Percentiles rank a stretch among this genome's conserved stretches.
These are phyloP conservation scores for Hypotaenidia okinawae DNA, from an alignment of 2,797 vertebrate genomes.

Conservation along the genomic window DNA sequence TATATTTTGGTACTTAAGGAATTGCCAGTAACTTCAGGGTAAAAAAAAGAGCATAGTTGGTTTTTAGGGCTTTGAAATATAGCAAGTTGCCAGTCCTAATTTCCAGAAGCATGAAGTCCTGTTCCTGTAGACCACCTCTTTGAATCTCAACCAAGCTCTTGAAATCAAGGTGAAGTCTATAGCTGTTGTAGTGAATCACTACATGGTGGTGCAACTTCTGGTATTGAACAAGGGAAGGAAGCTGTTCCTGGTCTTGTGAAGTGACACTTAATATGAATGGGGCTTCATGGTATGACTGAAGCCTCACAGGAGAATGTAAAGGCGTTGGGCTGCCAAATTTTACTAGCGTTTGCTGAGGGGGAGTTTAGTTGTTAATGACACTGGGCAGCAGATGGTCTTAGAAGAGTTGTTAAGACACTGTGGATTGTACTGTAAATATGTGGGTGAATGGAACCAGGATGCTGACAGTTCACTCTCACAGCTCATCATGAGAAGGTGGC, in stretches of 20 bases:
- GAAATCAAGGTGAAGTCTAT: background rate
- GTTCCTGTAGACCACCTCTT: background rate
- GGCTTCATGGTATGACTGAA: conserved; percentile 31
- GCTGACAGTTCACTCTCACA: conserved; percentile 55
- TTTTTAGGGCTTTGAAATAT: background rate
- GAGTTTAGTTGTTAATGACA: conserved; percentile 64
- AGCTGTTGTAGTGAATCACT: background rate
- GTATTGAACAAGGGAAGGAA: background rate
- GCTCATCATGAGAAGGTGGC: conserved; percentile 38
- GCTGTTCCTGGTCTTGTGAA: background rate
- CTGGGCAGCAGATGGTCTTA: conserved; percentile 71
- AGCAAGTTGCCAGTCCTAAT: background rate
- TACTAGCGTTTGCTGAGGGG: conserved; percentile 57
- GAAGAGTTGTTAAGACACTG: conserved; percentile 65
- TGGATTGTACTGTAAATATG: conserved; percentile 59
- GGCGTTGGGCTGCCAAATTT: conserved; percentile 43
- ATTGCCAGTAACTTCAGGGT: background rate
- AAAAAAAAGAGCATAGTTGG: background rate
- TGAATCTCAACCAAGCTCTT: background rate
- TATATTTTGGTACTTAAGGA: background rate
- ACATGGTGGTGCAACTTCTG: background rate
- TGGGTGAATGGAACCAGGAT: conserved; percentile 58
- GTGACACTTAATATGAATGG: conserved; percentile 43
- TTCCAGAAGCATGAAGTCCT: background rate
- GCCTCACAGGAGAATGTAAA: background rate